phyloP scores from a whole-genome alignment of 1,140 invertebrate genomes.

The Physella acuta region DNA sequence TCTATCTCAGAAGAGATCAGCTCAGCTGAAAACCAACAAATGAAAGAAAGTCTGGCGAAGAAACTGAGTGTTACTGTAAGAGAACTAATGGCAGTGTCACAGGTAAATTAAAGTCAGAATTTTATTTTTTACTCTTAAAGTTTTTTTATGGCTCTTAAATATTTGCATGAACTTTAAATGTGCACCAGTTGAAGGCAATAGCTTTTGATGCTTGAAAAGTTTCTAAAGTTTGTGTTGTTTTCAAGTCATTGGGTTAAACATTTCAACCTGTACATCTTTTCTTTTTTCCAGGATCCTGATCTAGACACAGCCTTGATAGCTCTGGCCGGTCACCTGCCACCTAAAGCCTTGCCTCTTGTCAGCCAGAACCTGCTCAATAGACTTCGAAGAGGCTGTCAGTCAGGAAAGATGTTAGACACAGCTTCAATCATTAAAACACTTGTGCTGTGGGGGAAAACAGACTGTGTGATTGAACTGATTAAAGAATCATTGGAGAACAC shows the following conservation, averaged over 20 bases:
- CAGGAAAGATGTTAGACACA: not conserved
- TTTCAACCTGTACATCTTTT: no score
- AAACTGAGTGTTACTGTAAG: constrained; percentile 38
- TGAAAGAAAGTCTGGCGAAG: constrained; percentile 34
- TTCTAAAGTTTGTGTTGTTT: no score
- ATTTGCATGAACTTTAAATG: no score
- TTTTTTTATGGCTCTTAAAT: no score
- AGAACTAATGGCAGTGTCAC: constrained; percentile 41
- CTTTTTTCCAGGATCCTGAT: constrained; percentile 32
- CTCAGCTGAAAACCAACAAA: constrained; percentile 29
- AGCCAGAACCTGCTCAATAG: constrained; percentile 27
- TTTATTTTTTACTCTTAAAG: no score
- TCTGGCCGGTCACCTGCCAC: constrained; percentile 39
- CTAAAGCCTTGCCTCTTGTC: constrained; percentile 35
- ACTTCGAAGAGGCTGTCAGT: not conserved
- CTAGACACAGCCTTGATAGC: constrained; percentile 34
- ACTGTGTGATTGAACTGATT: constrained; percentile 4
- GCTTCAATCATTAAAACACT: constrained; percentile 11
- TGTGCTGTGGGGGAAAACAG: constrained; percentile 17
- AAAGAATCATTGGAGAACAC: constrained; percentile 9
- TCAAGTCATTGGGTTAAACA: no score
- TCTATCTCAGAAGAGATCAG: constrained; percentile 32
- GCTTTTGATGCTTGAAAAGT: no score
- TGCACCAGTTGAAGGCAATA: no score
- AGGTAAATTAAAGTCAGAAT: no score